Evolutionary conservation across 2,888 invertebrate genomes (phyloP), one percentile per base, ranked within the genome.

Genomic region (Dynastes tityus): DNA sequence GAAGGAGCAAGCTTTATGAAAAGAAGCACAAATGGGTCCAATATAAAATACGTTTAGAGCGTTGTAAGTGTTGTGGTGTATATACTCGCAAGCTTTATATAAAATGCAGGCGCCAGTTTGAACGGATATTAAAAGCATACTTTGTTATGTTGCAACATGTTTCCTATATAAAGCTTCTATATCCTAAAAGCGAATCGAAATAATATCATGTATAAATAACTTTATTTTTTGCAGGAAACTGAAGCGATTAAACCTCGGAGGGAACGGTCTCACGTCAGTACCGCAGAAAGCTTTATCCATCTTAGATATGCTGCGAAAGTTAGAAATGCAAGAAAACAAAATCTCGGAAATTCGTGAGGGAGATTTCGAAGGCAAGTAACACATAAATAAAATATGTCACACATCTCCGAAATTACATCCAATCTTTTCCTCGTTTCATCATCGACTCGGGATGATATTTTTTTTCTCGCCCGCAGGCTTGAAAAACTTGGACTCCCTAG

Each of bases 321-420:
- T 97, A 70, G 97, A 97, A 89, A 93, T 97, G 90, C 96, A 96
- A 86, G 96, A 96, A 86, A 97, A 97, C 87, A 92, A 93, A 82
- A 95, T 97, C 80, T 90, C 92, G 61, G 89, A 91, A 45, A 96
- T 97, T 82, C 90, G 92, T 64, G 96, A 96, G 86, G 95, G 95
- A 51, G 96, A 97, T 87, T 97, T 97, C 87, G 93, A 93, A 90
- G 97, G 97, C 96, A 89, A 86, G 86, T 51, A 49, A 58, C 55
- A 58, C 22, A 8, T 58, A 8, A 22, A 16, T 22, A 58, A 6
- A 22, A 58, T 45, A 45, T 45, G 45, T 45, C 45, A 45, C 45
- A 45, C 11, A 45, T 45, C 9, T 45, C 9, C 45, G 45, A 58
- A 58, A 22, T 58, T 16, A 58, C 22, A 45, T 27, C 22, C 45